Conservation (phyloP, 2,797 vertebrate genomes). For the Acipenser transmontanus region DNA sequence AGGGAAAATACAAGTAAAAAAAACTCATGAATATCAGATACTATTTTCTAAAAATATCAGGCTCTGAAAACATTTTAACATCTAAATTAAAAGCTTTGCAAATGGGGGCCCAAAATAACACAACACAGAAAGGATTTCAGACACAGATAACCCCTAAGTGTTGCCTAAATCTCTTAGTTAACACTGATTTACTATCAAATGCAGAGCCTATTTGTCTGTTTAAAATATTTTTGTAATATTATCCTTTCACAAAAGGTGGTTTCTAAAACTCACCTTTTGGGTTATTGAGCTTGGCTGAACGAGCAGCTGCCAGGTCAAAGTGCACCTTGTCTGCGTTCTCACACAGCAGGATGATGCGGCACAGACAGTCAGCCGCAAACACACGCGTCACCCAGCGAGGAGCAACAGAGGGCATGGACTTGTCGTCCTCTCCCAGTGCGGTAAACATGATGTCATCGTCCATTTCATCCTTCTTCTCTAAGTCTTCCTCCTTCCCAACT, state of each 20-base stretch:
- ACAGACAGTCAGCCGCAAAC: conserved; percentile 92
- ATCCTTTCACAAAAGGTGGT: too few relatives aligned
- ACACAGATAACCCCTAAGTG: too few relatives aligned
- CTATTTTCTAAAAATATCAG: too few relatives aligned
- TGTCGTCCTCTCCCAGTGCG: conserved; percentile 86
- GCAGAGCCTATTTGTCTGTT: too few relatives aligned
- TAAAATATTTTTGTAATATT: too few relatives aligned
- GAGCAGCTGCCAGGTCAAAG: conserved; percentile 87
- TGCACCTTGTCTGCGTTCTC: conserved; percentile 83
- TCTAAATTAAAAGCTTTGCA: too few relatives aligned
- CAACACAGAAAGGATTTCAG: too few relatives aligned
- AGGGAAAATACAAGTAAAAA: conserved; percentile 7
- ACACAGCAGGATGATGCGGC: conserved; percentile 87
- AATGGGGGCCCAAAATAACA: too few relatives aligned
- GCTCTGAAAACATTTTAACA: too few relatives aligned
- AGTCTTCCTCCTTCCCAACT: conserved; percentile 85
- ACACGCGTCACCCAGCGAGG: conserved; percentile 96
- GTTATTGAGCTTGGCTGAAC: conserved; percentile 74
- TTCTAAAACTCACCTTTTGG: conserved; percentile 69
- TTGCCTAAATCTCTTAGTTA: too few relatives aligned
- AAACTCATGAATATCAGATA: too few relatives aligned
- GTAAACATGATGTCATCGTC: conserved; percentile 98
- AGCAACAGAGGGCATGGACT: conserved; percentile 89
- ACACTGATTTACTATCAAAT: too few relatives aligned
- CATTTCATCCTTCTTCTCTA: conserved; percentile 94